Evolutionary conservation across 1,140 invertebrate genomes (phyloP).

Genomic region (Drosophila miranda): DNA sequence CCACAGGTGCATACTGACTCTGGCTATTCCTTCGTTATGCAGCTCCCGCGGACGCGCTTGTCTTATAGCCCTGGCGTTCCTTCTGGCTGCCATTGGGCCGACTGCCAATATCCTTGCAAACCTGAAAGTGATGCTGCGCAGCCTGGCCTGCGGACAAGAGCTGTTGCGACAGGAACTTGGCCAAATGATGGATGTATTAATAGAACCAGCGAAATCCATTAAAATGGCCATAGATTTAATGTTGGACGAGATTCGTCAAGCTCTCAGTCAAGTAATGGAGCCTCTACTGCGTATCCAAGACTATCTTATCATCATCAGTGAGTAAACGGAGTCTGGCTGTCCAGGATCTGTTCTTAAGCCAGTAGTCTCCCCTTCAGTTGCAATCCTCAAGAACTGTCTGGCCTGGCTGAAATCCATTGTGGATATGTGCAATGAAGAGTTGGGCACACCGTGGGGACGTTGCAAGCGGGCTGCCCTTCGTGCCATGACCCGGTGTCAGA

Average conservation of each 20-base stretch:
- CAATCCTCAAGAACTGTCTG: conserved; percentile 86
- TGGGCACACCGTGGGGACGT: conserved; percentile 86
- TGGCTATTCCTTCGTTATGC: conserved; percentile 90
- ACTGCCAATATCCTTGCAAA: conserved; percentile 90
- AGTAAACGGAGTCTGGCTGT: conserved; percentile 67
- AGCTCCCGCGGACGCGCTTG: conserved; percentile 89
- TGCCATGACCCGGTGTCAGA: conserved; percentile 85
- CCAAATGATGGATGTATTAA: conserved; percentile 86
- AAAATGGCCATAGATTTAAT: conserved; percentile 86
- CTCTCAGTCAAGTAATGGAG: conserved; percentile 85
- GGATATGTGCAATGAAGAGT: conserved; percentile 88
- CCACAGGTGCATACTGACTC: conserved; percentile 85
- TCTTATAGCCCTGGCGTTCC: conserved; percentile 89
- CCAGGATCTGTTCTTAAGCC: conserved; percentile 82
- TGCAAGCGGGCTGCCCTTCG: conserved; percentile 85
- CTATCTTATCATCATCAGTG: conserved; percentile 81
- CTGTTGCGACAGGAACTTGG: conserved; percentile 86
- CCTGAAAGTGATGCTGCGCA: conserved; percentile 88
- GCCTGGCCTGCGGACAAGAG: conserved; percentile 90
- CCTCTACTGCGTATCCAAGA: conserved; percentile 85
- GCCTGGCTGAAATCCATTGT: conserved; percentile 88
- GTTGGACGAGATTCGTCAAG: conserved; percentile 84
- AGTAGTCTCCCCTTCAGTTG: conserved; percentile 82
- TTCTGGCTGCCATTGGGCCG: conserved; percentile 90
- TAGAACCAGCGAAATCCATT: conserved; percentile 86